Evolutionary conservation across 2,113 vertebrate genomes (phyloP), one percentile per base, ranked within the genome.

Genomic region (Desmodus rotundus): DNA sequence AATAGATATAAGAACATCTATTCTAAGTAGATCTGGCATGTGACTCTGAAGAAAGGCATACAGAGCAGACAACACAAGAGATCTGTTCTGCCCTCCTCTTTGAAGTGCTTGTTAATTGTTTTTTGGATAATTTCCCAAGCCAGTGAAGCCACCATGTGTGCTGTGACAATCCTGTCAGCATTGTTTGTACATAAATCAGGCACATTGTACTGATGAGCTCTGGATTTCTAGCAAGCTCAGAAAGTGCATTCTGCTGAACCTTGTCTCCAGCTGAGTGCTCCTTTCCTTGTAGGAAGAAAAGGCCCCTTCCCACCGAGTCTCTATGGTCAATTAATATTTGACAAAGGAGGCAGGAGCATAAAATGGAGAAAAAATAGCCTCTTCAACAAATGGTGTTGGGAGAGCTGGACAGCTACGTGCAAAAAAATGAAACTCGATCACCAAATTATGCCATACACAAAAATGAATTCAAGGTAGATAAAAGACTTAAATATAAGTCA

Each of bases 101-200:
- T 36, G 19, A 54, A 76, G 68, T n/a, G 65, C 63, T 88, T 65
- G 13, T 73, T 76, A 80, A 45, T 87, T 95, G 87, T 78, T 87
- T 96, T 92, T 74, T 70, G 82, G 77, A 91, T 92, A 33, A 91
- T 95, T 92, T 95, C 70, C 93, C 41, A 87, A 95, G 65, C 58
- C 81, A 88, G n/a, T 68, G 45, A 87, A 93, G 41, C 87, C 43
- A 61, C 80, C 72, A 68, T 52, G 82, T 93, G 87, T 85, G 74
- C 91, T 92, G 67, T 95, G 92, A 95, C 96, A 97, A 56, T 93
- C 72, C n/a, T 43, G 58, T 74, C 81, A 86, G 50, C n/a, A 72
- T 52, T 94, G 83, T 96, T 96, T 91, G 73, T 72, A 47, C 56
- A 73, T 96, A 93, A 96, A 86, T 80, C 31, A 81, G 58, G 28